Evolutionary conservation across 2,888 invertebrate genomes (phyloP).

Genomic region (Epinotia bilunana): DNA sequence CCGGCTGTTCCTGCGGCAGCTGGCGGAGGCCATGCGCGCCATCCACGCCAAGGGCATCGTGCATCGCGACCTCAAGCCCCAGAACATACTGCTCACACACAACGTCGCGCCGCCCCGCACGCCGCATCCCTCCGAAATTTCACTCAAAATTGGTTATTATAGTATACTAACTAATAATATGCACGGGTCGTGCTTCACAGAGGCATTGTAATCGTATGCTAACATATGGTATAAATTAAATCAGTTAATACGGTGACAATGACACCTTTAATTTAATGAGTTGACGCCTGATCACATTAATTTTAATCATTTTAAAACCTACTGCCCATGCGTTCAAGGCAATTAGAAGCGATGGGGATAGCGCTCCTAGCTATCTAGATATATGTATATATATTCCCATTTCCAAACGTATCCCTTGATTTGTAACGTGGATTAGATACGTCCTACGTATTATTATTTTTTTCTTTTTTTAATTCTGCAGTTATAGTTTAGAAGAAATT

Average conservation of each 20-base stretch:
- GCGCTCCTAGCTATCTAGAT: background rate
- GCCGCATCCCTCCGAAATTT: conserved; percentile 92
- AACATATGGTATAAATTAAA: background rate
- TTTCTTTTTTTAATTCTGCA: background rate
- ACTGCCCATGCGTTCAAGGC: background rate
- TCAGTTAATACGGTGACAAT: conserved; percentile 20
- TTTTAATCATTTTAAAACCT: background rate
- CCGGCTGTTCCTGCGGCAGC: conserved; percentile 95
- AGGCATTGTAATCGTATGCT: conserved; percentile 5
- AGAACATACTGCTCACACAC: conserved; percentile 98
- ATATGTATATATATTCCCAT: background rate
- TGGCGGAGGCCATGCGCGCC: conserved; percentile 99
- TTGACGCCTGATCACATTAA: conserved; percentile 6
- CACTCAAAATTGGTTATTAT: conserved; percentile 94
- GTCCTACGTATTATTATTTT: background rate
- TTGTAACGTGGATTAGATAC: background rate
- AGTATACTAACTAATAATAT: background rate
- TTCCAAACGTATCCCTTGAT: background rate
- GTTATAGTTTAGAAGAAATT: background rate
- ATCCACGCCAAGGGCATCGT: conserved; percentile 99
- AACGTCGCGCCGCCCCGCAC: conserved; percentile 85
- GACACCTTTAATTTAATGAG: conserved; percentile 28
- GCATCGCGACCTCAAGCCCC: conserved; percentile 99
- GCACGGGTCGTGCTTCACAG: background rate
- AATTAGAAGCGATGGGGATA: background rate